These are phyloP conservation scores for Aleiodes testaceus DNA, from an alignment of 2,888 invertebrate species.

Conservation along the genomic window DNA sequence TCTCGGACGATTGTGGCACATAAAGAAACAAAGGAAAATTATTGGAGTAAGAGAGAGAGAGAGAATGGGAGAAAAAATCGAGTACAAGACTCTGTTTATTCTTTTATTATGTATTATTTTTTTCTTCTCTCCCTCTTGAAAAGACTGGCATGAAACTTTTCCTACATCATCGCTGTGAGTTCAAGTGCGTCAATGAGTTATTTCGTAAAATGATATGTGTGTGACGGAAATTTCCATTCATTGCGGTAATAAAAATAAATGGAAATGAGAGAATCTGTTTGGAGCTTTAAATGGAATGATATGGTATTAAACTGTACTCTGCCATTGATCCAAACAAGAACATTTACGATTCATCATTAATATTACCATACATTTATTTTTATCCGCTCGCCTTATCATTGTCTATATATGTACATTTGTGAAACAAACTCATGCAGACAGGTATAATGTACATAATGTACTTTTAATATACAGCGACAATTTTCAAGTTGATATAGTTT, in stretches of 20 bases:
- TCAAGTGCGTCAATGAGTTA: conserved; percentile 4
- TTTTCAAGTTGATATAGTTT: conserved; percentile 3
- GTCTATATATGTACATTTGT: conserved; percentile 15
- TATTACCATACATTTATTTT: conserved; percentile 8
- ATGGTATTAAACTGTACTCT: not conserved
- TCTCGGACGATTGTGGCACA: not conserved
- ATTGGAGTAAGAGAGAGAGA: conserved; percentile 10
- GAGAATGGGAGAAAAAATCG: conserved; percentile 32
- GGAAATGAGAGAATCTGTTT: not conserved
- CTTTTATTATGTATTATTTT: not conserved
- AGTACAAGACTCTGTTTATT: not conserved
- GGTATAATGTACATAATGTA: not conserved
- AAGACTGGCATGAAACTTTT: not conserved
- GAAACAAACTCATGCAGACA: conserved; percentile 12
- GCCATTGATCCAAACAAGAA: conserved; percentile 13
- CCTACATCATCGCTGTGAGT: not conserved
- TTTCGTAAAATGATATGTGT: conserved; percentile 18
- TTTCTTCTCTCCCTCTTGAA: conserved; percentile 10
- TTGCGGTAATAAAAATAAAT: not conserved
- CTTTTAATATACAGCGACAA: not conserved
- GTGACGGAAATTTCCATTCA: conserved; percentile 25
- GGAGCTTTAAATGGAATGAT: conserved; percentile 15
- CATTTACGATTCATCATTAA: not conserved
- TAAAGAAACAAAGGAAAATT: conserved; percentile 19
- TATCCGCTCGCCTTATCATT: conserved; percentile 16